A percentile compares a stretch with the other conserved stretches of the same genome.
These are phyloP conservation scores for Calameuta pallipes DNA, from an alignment of 2,888 invertebrate species.

Conservation along the genomic window DNA sequence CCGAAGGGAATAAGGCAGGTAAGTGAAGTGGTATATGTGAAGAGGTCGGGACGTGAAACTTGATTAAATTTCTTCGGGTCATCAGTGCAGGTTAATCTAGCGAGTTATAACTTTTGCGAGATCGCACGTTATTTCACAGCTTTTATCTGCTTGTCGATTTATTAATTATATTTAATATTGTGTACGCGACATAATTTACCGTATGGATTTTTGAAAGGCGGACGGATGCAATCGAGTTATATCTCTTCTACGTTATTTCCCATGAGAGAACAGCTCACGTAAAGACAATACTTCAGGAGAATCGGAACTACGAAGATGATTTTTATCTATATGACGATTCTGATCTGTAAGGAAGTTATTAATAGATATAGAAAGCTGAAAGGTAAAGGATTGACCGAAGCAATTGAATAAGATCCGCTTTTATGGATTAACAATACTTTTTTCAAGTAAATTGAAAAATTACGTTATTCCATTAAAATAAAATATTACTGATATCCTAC, in stretches of 20 bases:
- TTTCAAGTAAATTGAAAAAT: conserved; percentile 13
- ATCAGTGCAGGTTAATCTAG: conserved; percentile 36
- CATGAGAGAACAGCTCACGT: neutral
- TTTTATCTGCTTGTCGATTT: neutral
- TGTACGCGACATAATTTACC: neutral
- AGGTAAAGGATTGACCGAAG: conserved; percentile 1
- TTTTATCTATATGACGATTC: conserved; percentile 29
- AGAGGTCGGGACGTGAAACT: conserved; percentile 23
- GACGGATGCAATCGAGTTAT: neutral
- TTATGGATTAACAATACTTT: neutral
- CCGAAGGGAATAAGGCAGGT: conserved; percentile 2
- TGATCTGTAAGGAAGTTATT: conserved; percentile 22
- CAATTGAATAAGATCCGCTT: neutral
- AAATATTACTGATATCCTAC: neutral
- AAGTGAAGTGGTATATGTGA: conserved; percentile 13
- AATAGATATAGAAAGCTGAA: conserved; percentile 5
- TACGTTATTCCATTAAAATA: neutral
- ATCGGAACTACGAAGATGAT: conserved; percentile 19
- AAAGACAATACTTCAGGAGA: conserved; percentile 18
- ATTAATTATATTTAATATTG: neutral
- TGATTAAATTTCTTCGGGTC: conserved; percentile 38
- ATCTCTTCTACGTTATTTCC: conserved; percentile 1
- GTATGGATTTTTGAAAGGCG: neutral
- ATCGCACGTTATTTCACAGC: conserved; percentile 12
- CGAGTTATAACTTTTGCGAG: conserved; percentile 27